These are phyloP conservation scores for Gavia stellata DNA, from an alignment of 2,113 vertebrate species.

Conservation along the genomic window DNA sequence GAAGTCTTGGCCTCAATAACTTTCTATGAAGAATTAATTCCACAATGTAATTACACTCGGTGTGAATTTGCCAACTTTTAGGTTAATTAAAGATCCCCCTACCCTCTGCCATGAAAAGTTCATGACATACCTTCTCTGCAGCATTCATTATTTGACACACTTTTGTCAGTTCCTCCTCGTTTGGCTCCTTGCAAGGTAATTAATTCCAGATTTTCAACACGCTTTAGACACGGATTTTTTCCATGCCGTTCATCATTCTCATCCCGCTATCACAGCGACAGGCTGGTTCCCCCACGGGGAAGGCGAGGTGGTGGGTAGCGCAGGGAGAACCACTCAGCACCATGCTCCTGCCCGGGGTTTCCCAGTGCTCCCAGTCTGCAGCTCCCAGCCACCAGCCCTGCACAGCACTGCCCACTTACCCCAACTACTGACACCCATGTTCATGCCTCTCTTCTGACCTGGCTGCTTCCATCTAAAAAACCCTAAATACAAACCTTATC, in stretches of 20 bases:
- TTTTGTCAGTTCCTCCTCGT: neutral
- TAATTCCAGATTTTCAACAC: neutral
- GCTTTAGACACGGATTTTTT: neutral
- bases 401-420: fast-evolving
- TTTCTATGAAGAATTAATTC: constrained; percentile 24
- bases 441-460: neutral
- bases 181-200: neutral
- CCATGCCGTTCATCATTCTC: neutral
- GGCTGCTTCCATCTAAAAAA: neutral
- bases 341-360: neutral
- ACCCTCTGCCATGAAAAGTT: neutral
- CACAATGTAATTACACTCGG: neutral
- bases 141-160: neutral
- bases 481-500: neutral
- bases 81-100: constrained; percentile 28
- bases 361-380: neutral
- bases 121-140: constrained; percentile 4
- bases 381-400: neutral
- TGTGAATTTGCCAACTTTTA: constrained; percentile 15
- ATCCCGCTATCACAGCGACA: fast-evolving
- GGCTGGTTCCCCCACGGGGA: neutral
- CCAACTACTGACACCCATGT: fast-evolving
- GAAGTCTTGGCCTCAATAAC: neutral
- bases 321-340: neutral
- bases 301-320: fast-evolving